Evolutionary conservation across 2,113 vertebrate genomes (phyloP).

Genomic region (Microcebus ravelobensis): DNA sequence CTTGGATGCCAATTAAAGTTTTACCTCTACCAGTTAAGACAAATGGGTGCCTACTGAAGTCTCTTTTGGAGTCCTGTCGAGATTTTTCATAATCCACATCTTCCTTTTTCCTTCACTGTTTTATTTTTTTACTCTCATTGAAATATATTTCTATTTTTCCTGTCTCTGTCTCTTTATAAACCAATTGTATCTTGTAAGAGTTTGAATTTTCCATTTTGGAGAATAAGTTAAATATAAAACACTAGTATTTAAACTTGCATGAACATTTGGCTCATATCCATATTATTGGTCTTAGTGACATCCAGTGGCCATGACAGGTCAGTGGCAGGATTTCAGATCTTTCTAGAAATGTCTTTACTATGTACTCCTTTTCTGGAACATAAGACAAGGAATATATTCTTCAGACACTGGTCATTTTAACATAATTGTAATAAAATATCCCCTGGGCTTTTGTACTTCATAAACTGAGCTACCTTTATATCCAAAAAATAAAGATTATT

Average conservation of each 20-base stretch:
- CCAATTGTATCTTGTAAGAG: background rate
- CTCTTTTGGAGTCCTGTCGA: background rate
- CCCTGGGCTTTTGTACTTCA: background rate
- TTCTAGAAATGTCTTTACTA: conserved; percentile 28
- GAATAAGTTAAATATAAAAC: conserved; percentile 1
- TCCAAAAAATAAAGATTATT: background rate
- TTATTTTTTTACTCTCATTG: background rate
- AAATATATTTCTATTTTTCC: background rate
- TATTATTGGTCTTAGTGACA: conserved; percentile 78
- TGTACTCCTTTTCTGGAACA: background rate
- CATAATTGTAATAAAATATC: background rate
- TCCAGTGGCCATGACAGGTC: conserved; percentile 69
- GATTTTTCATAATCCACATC: background rate
- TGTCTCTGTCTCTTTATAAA: background rate
- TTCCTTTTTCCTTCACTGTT: background rate
- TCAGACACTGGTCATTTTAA: background rate
- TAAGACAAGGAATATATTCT: background rate
- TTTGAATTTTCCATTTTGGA: conserved; percentile 17
- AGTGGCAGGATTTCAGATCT: conserved; percentile 63
- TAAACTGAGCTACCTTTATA: background rate
- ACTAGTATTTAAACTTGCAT: background rate
- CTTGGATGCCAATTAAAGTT: background rate
- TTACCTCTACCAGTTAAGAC: background rate
- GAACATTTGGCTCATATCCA: conserved; percentile 52
- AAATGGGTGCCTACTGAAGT: background rate